Conservation (phyloP, 37 sponge, comb jelly and placozoan species). For the Mnemiopsis leidyi region DNA sequence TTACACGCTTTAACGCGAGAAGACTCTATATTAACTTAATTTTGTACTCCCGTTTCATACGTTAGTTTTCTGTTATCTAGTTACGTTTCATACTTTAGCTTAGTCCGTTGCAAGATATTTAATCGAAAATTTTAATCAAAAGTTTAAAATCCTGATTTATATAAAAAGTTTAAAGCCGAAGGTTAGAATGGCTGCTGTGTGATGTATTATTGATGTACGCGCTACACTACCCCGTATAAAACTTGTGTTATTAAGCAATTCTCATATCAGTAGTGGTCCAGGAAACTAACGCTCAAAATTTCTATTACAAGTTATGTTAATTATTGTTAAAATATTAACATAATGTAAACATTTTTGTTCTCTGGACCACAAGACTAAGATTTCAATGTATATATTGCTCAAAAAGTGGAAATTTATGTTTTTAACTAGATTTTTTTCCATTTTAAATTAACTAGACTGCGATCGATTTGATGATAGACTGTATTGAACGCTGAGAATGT, state of each 20-base stretch:
- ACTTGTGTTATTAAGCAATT: neutral
- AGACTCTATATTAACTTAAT: neutral
- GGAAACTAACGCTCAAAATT: no score
- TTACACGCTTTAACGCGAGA: neutral
- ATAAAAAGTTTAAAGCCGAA: neutral
- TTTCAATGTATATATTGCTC: constrained; percentile 56
- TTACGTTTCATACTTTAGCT: neutral
- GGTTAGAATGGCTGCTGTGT: neutral
- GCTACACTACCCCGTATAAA: neutral
- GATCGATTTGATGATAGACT: neutral
- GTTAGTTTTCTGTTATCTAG: neutral
- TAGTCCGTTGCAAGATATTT: neutral
- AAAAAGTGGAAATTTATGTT: neutral
- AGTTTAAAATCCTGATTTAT: neutral
- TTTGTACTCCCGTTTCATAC: neutral
- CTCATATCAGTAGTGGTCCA: neutral
- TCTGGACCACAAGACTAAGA: neutral
- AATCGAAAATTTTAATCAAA: neutral
- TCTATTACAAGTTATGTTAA: no score
- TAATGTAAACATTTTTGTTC: neutral
- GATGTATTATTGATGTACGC: neutral
- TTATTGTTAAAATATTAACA: no score
- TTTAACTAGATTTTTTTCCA: neutral
- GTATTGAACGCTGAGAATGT: neutral
- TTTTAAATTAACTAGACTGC: neutral